phyloP scores from a whole-genome alignment of 2,113 vertebrate genomes.

The Orthonyx spaldingii region DNA sequence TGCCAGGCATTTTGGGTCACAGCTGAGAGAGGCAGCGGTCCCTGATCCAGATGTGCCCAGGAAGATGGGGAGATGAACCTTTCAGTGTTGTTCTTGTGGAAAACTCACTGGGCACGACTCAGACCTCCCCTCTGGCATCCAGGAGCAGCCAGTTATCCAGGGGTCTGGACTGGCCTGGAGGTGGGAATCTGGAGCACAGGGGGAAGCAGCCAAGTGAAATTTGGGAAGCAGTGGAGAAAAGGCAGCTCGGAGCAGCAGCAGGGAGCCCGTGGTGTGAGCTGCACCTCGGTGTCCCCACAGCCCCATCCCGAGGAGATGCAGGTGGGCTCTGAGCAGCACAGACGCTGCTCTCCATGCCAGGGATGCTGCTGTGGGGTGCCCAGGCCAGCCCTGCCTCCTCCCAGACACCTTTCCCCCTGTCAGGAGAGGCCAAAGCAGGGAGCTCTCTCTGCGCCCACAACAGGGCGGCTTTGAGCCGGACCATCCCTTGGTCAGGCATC shows the following conservation, averaged over 20 bases:
- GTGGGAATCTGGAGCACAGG: background rate
- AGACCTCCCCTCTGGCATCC: too few species aligned
- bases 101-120: background rate
- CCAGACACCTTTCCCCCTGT: background rate
- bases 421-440: background rate
- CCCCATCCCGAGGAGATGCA: background rate
- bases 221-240: background rate
- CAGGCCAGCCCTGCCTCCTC: background rate
- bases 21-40: background rate
- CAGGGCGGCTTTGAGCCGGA: background rate
- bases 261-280: fast-evolving
- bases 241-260: background rate
- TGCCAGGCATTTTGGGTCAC: background rate
- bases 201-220: background rate
- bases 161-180: background rate
- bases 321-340: background rate
- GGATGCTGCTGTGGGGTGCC: fast-evolving
- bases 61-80: background rate
- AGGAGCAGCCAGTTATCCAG: background rate
- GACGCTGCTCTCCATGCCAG: background rate
- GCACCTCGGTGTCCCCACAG: background rate
- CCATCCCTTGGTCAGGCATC: conserved; percentile 38
- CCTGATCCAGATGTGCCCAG: background rate
- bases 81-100: background rate
- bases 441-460: fast-evolving